phyloP scores from a whole-genome alignment of 2,888 invertebrate genomes.

The Ormyrus rosae region DNA sequence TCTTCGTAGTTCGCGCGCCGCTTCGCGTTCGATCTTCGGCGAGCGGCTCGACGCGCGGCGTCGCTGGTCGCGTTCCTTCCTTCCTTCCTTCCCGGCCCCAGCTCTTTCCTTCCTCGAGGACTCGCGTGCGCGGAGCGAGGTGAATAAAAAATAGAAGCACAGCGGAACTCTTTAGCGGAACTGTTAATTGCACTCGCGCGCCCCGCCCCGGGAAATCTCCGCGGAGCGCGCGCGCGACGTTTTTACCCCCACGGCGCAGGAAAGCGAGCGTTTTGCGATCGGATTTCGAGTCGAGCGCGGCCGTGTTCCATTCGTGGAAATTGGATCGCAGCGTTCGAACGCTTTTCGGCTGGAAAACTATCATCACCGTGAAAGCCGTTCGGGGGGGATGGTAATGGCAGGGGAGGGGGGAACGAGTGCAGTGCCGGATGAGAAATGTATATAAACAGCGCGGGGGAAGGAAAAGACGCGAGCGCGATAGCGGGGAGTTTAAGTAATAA shows the following conservation, averaged over 20 bases:
- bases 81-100: background rate
- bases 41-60: background rate
- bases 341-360: no score
- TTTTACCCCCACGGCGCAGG: no score
- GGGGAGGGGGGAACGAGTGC: background rate
- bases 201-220: background rate
- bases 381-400: no score
- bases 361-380: no score
- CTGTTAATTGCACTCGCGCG: conserved; percentile 32
- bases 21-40: no score
- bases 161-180: conserved; percentile 16
- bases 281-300: no score
- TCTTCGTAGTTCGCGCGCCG: no score
- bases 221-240: no score
- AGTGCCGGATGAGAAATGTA: background rate
- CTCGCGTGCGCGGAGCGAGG: background rate
- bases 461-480: background rate
- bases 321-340: no score
- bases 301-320: no score
- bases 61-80: background rate
- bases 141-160: background rate
- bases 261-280: no score
- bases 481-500: conserved; percentile 12
- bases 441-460: background rate
- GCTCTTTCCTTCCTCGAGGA: background rate